Base-by-base conservation (phyloP, 2,888 invertebrate genomes). In the Chrysopilus asiliformis region DNA sequence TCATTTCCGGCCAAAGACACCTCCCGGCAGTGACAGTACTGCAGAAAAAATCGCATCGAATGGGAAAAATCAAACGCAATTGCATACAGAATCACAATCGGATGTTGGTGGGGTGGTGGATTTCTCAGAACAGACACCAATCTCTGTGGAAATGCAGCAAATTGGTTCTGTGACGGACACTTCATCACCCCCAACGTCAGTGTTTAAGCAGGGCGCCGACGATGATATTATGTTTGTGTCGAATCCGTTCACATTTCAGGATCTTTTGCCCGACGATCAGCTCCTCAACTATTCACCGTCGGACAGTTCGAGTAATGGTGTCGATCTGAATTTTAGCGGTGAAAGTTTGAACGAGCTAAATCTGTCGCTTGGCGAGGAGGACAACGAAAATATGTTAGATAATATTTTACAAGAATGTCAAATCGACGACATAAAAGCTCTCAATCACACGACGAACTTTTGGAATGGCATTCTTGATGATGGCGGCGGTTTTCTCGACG, bases 381-480 rank as follows among this genome's bases (percentile, higher is more conserved):
- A 57, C 32, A 56, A 57, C 38, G 61, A 62, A 32, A 58, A 62
- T 30, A 60, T 62, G 56, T 46, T 63, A 43, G 63, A 62, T 34
- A 63, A 62, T 39, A 61, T 63, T 36, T 42, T 63, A 41, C 58
- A 63, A 34, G 63, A 62, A 47, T 63, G 62, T 48, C 56, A 56
- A 48, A 60, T 61, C 43, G 62, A 62, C 40, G 63, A 63, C 40
- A 53, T 62, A 19, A 63, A 62, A 42, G 52, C 59, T 5, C 46
- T 61, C 12, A 60, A 60, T 46, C 58, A 61, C 38, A 59, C 60
- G 12, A 59, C 61, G 13, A 62, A 47, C 40, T 63, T 63, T 43
- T 63, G 63, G 63, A 63, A 62, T 41, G 62, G 61, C 36, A 58
- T 63, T n/a, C 49, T 63, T 4, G 63, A 60, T 34, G 60, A 58